A percentile compares a stretch with the other conserved stretches of the same genome.
phyloP scores from a whole-genome alignment of 2,888 invertebrate species.

The Hyposoter didymator region DNA sequence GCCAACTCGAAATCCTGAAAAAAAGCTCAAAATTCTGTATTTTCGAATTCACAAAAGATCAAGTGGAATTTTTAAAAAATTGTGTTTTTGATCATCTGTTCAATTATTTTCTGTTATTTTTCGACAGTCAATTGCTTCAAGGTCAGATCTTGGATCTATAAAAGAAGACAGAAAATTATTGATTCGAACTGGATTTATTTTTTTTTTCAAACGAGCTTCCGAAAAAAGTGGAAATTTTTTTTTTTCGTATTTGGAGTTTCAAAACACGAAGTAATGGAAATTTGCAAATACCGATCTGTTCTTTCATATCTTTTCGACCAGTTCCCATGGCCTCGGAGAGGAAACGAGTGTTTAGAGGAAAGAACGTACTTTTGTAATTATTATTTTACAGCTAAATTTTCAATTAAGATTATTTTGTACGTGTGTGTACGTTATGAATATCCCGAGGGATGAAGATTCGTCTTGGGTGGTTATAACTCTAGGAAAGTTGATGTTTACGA shows the following conservation, averaged over 20 bases:
- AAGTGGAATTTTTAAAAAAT: no score
- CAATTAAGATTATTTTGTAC: neutral
- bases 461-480: slow-evolving; percentile 19
- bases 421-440: neutral
- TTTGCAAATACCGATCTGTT: neutral
- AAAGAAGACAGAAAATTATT: no score
- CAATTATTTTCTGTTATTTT: no score
- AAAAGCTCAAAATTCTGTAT: neutral
- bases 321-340: neutral
- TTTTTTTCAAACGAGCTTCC: no score
- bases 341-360: neutral
- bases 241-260: neutral
- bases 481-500: slow-evolving; percentile 26
- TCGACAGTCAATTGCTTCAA: no score
- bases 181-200: no score
- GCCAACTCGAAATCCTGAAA: neutral
- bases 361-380: neutral
- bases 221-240: neutral
- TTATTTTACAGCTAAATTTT: neutral
- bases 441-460: slow-evolving; percentile 30
- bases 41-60: neutral
- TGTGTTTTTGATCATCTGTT: no score
- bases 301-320: neutral
- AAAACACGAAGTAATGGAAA: neutral
- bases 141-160: no score